A percentile compares a stretch with the other conserved stretches of the same genome.
Conservation (phyloP, 2,888 invertebrate genomes). For the Troides oblongomaculatus region DNA sequence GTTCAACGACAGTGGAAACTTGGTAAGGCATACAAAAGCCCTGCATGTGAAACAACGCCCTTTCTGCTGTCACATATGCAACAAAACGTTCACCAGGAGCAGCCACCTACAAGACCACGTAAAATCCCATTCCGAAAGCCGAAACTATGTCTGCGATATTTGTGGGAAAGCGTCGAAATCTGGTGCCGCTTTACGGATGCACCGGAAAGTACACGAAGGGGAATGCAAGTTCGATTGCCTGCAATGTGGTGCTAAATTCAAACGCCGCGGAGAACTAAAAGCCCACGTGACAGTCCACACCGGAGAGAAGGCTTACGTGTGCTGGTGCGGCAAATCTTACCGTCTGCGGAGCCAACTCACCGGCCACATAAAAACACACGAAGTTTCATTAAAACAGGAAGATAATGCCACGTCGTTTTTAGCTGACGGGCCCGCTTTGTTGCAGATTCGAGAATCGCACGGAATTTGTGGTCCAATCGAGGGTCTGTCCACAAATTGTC, state of each 20-base stretch:
- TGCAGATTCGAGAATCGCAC: constrained; percentile 44
- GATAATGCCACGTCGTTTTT: constrained; percentile 6
- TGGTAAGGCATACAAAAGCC: constrained; percentile 74
- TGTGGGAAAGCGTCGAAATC: constrained; percentile 79
- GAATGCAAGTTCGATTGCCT: constrained; percentile 62
- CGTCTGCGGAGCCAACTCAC: constrained; percentile 59
- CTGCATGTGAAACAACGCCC: constrained; percentile 71
- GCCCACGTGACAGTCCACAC: constrained; percentile 79
- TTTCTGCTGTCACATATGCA: constrained; percentile 70
- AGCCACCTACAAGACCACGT: constrained; percentile 74
- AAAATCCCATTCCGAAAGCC: constrained; percentile 62
- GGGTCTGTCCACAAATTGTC: constrained; percentile 19
- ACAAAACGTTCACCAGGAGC: constrained; percentile 69
- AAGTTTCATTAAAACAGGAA: constrained; percentile 3
- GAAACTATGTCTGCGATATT: constrained; percentile 75
- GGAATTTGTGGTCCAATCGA: constrained; percentile 24
- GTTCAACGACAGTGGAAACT: constrained; percentile 70
- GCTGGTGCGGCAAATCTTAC: constrained; percentile 76
- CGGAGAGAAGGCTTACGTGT: constrained; percentile 75
- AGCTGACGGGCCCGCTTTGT: constrained; percentile 41
- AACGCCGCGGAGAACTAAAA: constrained; percentile 72
- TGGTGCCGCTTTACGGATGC: constrained; percentile 73
- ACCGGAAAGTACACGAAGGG: constrained; percentile 60
- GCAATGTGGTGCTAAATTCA: constrained; percentile 78
- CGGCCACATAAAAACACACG: constrained; percentile 43